These are phyloP conservation scores for Megaleporinus macrocephalus DNA, from an alignment of 2,113 vertebrate genomes.

Conservation along the genomic window DNA sequence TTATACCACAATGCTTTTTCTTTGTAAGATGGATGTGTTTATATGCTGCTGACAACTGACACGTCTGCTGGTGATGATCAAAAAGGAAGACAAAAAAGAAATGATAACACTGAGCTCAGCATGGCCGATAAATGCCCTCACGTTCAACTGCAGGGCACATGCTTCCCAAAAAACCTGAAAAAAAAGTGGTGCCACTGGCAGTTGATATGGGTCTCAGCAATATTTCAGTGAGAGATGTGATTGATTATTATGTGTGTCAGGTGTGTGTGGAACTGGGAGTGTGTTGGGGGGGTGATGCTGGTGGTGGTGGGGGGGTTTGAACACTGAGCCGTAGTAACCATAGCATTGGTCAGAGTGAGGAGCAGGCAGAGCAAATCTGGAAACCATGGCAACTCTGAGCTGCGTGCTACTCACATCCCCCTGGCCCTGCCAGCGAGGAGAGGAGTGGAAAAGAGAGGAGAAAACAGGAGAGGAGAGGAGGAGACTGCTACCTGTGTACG, in stretches of 20 bases:
- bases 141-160: neutral
- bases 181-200: neutral
- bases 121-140: constrained; percentile 1
- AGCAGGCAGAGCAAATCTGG: constrained; percentile 71
- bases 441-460: constrained; percentile 25
- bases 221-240: constrained; percentile 28
- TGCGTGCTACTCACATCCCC: constrained; percentile 72
- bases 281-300: neutral
- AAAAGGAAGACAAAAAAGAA: neutral
- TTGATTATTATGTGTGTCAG: constrained; percentile 45
- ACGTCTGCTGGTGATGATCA: neutral
- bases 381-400: constrained; percentile 82
- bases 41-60: constrained; percentile 16
- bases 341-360: constrained; percentile 66
- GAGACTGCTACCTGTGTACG: constrained; percentile 78
- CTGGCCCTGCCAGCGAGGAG: constrained; percentile 64
- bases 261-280: neutral
- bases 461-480: constrained; percentile 28
- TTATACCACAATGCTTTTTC: neutral
- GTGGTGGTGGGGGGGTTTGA: neutral
- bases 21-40: constrained; percentile 3
- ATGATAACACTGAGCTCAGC: constrained; percentile 1
- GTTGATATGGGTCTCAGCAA: constrained; percentile 22
- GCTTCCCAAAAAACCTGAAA: neutral
- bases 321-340: constrained; percentile 68